A percentile compares a stretch with the other conserved stretches of the same genome.
Conservation (phyloP, 2,113 vertebrate species). For the Onychorhynchus coronatus region DNA sequence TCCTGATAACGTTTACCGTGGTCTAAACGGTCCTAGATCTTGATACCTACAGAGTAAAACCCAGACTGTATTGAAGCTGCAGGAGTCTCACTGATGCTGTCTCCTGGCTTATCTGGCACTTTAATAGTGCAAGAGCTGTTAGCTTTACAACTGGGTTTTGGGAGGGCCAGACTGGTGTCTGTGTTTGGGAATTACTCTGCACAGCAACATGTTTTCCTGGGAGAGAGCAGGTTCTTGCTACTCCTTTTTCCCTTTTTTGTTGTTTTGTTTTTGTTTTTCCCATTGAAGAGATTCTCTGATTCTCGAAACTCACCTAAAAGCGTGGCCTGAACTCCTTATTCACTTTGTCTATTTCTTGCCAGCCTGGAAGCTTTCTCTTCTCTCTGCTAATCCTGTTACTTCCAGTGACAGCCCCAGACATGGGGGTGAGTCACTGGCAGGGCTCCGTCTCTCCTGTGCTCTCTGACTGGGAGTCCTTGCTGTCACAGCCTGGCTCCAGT, state of each 20-base stretch:
- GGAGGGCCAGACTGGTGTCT: neutral
- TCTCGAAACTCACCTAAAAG: neutral
- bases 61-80: neutral
- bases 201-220: neutral
- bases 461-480: fast-evolving
- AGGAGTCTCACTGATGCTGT: neutral
- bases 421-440: neutral
- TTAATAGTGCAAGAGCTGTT: neutral
- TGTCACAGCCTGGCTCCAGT: neutral
- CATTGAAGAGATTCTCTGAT: neutral
- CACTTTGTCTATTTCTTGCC: neutral
- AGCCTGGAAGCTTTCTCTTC: neutral
- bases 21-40: neutral
- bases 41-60: neutral
- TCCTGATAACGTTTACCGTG: neutral
- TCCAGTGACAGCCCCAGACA: neutral
- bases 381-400: constrained; percentile 2
- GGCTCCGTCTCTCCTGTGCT: fast-evolving
- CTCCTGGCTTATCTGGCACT: neutral
- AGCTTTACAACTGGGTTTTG: neutral
- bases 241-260: neutral
- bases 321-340: neutral
- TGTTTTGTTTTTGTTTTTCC: no score
- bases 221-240: neutral
- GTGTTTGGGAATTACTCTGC: neutral